These are phyloP conservation scores for Charadrius vociferus DNA, from an alignment of 2,113 vertebrate species.

Conservation along the genomic window DNA sequence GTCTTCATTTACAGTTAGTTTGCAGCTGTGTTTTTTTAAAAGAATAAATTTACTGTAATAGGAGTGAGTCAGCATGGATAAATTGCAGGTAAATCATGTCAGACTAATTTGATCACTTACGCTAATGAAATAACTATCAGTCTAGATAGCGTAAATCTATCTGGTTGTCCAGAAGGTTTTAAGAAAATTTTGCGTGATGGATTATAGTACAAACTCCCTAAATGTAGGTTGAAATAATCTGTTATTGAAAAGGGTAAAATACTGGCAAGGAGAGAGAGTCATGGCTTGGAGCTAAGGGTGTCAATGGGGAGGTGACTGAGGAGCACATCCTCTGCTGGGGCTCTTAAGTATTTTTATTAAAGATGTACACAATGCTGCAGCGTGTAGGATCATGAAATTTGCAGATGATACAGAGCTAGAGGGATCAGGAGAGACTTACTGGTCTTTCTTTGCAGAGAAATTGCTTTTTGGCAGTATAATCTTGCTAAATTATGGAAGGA, in stretches of 20 bases:
- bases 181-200: background rate
- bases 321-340: background rate
- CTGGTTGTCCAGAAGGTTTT: background rate
- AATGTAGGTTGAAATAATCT: slow-evolving; percentile 36
- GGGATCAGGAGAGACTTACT: background rate
- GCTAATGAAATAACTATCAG: slow-evolving; percentile 49
- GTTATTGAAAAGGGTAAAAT: background rate
- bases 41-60: background rate
- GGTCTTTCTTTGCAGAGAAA: background rate
- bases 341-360: background rate
- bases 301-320: background rate
- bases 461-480: background rate
- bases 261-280: background rate
- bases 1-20: background rate
- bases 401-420: background rate
- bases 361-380: background rate
- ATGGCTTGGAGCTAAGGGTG: background rate
- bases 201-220: slow-evolving; percentile 4
- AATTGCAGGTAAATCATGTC: slow-evolving; percentile 36
- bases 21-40: background rate
- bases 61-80: background rate
- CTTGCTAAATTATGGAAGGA: background rate
- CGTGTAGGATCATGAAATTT: background rate
- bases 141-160: background rate
- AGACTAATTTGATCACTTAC: slow-evolving; percentile 43